Evolutionary conservation across 2,113 vertebrate species (phyloP), one percentile per base, ranked within the genome.

Genomic region (Takifugu bimaculatus): DNA sequence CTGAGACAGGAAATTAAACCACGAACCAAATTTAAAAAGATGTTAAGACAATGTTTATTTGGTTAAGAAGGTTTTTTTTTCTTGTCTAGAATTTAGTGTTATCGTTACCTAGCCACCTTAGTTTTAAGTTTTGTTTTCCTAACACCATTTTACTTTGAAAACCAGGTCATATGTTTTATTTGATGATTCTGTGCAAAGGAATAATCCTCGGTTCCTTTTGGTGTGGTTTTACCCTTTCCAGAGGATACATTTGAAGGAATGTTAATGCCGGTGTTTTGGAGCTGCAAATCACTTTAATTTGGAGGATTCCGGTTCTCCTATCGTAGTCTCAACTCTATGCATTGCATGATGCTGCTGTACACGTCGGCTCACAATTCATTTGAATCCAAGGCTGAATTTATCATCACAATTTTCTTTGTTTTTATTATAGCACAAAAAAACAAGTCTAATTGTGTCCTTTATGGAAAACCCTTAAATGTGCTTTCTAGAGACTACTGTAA

Each of bases 401-500:
- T 42, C 5, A 63, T 45, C 63, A 68, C 57, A 70, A 79, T 79
- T 54, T 44, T 48, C 65, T 45, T 56, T 35, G 2, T 63, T 57
- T 28, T 26, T 50, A 75, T 43, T 72, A 51, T 57, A 57, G 45
- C 27, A 3, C 70, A 64, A 39, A 39, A 39, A 39, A 20, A 20
- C 20, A 20, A 10, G 35, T 10, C 1, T 39, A 10, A 39, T 39
- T 5, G 29, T 32, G 5, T 32, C 29, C 29, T 32, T 32, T 6
- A 4, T 32, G 29, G 29, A 32, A 32, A 32, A 2, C 29, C 29
- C 29, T 20, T 75, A 57, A 83, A 86, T 82, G 70, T 82, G 86
- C 65, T 60, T 83, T 85, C 80, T 14, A 6, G 68, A 75, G 59
- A 63, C 73, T 60, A 43, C 76, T 68, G 48, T 49, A 39, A 25